Percentiles rank a stretch among this genome's conserved stretches.
phyloP scores from a whole-genome alignment of 2,113 vertebrate genomes.

The Muscicapa adusta region DNA sequence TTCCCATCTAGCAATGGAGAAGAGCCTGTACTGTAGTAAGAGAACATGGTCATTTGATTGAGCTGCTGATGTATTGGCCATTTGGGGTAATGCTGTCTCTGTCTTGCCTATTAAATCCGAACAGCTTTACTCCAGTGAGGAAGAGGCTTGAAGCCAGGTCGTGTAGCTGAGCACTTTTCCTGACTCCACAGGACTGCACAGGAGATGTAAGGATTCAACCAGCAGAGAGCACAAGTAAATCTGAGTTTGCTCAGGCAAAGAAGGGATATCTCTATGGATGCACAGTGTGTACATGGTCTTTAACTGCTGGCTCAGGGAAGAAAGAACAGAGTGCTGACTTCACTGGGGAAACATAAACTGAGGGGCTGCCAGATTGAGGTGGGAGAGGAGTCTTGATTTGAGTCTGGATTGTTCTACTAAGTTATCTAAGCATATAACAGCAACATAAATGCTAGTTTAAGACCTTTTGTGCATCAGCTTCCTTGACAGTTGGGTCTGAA shows the following conservation, averaged over 20 bases:
- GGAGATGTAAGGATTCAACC: background rate
- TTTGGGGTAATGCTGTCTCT: background rate
- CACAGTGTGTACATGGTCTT: background rate
- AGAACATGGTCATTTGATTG: background rate
- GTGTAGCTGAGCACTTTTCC: background rate
- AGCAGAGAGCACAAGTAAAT: background rate
- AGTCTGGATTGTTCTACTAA: background rate
- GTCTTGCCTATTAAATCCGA: background rate
- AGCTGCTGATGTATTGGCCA: background rate
- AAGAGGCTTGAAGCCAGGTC: background rate
- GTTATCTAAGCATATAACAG: background rate
- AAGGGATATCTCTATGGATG: background rate
- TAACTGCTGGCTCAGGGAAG: background rate
- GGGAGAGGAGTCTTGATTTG: background rate
- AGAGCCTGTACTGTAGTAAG: background rate
- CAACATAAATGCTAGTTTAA: background rate
- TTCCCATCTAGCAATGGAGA: background rate
- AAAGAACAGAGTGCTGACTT: background rate
- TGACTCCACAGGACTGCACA: background rate
- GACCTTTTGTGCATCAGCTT: background rate
- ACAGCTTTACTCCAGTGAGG: background rate
- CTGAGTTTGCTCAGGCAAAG: background rate
- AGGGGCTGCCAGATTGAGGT: background rate
- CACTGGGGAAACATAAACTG: background rate
- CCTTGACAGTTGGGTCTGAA: constrained; percentile 37